Evolutionary conservation across 2,888 invertebrate species (phyloP), one percentile per base, ranked within the genome.

Genomic region (Chirona hameri): DNA sequence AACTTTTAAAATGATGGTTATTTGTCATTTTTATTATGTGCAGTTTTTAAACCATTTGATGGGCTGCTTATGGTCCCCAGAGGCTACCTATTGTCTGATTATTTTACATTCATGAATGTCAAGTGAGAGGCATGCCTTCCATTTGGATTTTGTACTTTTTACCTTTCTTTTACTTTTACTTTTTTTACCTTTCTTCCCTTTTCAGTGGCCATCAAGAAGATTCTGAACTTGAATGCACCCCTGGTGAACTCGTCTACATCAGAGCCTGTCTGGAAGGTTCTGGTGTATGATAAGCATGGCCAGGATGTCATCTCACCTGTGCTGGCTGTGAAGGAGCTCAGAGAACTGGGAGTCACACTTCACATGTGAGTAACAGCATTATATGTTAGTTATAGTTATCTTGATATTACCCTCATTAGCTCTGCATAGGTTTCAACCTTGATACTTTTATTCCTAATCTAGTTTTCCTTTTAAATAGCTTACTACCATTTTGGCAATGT

Each of bases 231-330:
- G 83, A 97, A 98, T 89, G 92, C 93, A 86, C 92, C 93, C 60
- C 90, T 93, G 84, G 92, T 92, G 4, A 95, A 94, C 88, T 90
- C 92, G 83, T 90, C 93, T 81, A 92, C 93, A 18, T 91, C 93
- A 65, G 96, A 98, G 89, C 97, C 98, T 46, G 93, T 94, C 24
- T 98, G 98, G 98, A 98, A 98, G 90, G 93, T 99, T 83, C 90
- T 99, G 84, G 93, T 99, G 84, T 99, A 98, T 87, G 99, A 99
- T 88, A 92, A 95, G 86, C 93, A 94, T 86, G 99, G 99, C 7
- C 99, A 99, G 89, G 99, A 99, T 88, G 97, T 99, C 81, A 97
- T 99, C 86, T 98, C 99, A 24, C 99, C 99, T 0, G 89, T 99
- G 82, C 92, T 99, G 87, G 95, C 97, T 31, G 94, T 99, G 29